A percentile compares a stretch with the other conserved stretches of the same genome.
Evolutionary conservation across 2,113 vertebrate genomes (phyloP).

Genomic region (human (Homo sapiens)): DNA sequence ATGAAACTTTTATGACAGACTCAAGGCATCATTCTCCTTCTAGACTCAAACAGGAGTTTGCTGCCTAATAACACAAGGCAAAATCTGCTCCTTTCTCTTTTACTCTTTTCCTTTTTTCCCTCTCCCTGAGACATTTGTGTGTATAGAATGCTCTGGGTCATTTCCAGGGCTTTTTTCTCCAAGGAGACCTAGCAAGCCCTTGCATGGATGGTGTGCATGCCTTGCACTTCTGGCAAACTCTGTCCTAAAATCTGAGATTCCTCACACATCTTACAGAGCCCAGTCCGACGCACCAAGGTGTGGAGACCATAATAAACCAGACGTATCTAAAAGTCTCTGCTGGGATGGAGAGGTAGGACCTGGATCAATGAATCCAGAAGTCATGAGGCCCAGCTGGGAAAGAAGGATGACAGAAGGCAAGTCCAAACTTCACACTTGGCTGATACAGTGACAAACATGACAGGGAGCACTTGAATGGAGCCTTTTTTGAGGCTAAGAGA

Average conservation of each 20-base stretch:
- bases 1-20: constrained; percentile 35
- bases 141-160: neutral
- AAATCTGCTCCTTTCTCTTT: constrained; percentile 2
- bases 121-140: neutral
- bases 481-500: neutral
- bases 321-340: rapidly evolving
- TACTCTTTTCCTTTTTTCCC: neutral
- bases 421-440: neutral
- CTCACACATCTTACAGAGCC: neutral
- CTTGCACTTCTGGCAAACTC: neutral
- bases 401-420: neutral
- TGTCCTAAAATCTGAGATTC: neutral
- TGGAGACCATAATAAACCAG: neutral
- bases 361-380: neutral
- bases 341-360: neutral
- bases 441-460: neutral
- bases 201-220: rapidly evolving
- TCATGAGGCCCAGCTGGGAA: neutral
- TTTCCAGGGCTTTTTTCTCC: neutral
- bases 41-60: neutral
- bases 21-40: neutral
- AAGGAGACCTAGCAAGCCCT: neutral
- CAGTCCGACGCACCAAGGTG: rapidly evolving
- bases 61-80: neutral
- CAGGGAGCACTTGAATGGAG: neutral